Evolutionary conservation across 2,797 vertebrate genomes (phyloP).

Genomic region (Macrochelys suwanniensis): DNA sequence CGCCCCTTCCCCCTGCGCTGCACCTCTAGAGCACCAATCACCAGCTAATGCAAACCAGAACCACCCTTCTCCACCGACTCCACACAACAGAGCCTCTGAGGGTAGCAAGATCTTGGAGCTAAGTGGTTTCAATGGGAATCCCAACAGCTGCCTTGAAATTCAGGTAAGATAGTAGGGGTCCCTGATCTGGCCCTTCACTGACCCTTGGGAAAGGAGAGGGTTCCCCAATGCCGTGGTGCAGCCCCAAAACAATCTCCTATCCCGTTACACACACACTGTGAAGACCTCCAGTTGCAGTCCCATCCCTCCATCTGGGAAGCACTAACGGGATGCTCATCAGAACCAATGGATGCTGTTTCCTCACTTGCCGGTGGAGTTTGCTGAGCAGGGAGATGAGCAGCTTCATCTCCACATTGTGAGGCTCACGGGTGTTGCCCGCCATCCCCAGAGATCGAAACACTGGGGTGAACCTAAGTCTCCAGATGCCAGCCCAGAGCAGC

Average conservation of each 20-base stretch:
- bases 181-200: not conserved
- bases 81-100: not conserved
- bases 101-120: accelerated
- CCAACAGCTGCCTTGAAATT: not conserved
- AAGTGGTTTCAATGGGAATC: not conserved
- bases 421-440: not conserved
- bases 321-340: not conserved
- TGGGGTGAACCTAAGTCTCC: not conserved
- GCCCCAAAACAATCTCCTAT: not conserved
- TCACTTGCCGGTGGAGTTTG: not conserved
- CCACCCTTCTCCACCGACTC: not conserved
- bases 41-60: not conserved
- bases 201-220: not conserved
- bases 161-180: not conserved
- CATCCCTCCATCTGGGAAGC: not conserved
- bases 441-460: not conserved
- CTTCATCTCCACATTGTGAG: not conserved
- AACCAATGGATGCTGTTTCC: not conserved
- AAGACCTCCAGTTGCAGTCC: not conserved
- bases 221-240: not conserved
- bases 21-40: not conserved
- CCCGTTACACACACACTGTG: not conserved
- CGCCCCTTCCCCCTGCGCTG: not conserved
- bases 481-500: not conserved
- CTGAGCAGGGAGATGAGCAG: not conserved